These are phyloP conservation scores for Leptinotarsa juncta DNA, from an alignment of 2,888 invertebrate genomes.

Conservation along the genomic window DNA sequence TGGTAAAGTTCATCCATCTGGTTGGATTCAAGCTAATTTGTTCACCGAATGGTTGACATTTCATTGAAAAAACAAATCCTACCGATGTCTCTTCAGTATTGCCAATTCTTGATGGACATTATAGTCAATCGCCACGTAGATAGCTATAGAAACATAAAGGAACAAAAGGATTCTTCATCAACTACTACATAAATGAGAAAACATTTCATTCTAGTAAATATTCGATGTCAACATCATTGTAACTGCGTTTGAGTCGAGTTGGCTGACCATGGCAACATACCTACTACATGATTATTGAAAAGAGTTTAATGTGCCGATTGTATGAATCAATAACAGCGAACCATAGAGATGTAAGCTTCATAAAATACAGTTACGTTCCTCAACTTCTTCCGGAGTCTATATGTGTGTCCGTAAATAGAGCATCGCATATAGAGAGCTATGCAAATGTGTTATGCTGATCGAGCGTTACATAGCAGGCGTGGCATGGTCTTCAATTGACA, in stretches of 20 bases:
- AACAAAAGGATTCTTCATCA: too few relatives aligned
- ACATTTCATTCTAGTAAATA: too few relatives aligned
- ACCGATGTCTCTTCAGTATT: too few relatives aligned
- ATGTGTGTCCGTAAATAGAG: slow-evolving; percentile 29
- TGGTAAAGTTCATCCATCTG: too few relatives aligned
- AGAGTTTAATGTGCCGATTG: slow-evolving; percentile 31
- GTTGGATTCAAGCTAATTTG: too few relatives aligned
- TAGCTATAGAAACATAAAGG: too few relatives aligned
- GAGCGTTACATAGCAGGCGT: slow-evolving; percentile 41
- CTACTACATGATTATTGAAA: not conserved
- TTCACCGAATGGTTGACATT: too few relatives aligned
- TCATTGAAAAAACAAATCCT: too few relatives aligned
- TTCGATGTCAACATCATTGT: too few relatives aligned
- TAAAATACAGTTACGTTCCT: slow-evolving; percentile 32
- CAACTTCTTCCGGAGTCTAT: slow-evolving; percentile 15
- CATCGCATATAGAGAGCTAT: slow-evolving; percentile 23
- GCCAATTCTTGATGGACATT: too few relatives aligned
- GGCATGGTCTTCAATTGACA: slow-evolving; percentile 47
- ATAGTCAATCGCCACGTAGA: too few relatives aligned
- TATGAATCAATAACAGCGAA: slow-evolving; percentile 32
- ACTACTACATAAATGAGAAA: too few relatives aligned
- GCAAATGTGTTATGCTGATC: slow-evolving; percentile 31
- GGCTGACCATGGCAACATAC: not conserved
- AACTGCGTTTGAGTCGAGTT: not conserved
- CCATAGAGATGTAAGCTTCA: slow-evolving; percentile 33